Conservation (phyloP, 1,140 invertebrate species). For the Papilio machaon region DNA sequence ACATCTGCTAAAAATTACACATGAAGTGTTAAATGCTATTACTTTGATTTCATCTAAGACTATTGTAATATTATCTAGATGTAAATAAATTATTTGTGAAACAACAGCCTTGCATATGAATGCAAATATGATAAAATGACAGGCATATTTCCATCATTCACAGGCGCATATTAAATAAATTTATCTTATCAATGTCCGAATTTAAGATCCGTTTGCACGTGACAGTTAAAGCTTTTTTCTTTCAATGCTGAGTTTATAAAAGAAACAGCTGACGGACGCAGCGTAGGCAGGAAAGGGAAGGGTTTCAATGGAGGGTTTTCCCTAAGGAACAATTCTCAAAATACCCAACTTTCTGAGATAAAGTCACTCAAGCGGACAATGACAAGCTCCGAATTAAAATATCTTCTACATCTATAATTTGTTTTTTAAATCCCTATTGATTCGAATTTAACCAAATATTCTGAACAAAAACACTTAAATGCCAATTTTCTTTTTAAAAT, state of each 20-base stretch:
- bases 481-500: background rate
- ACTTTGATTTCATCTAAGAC: background rate
- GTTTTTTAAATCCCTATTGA: background rate
- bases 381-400: slow-evolving; percentile 17
- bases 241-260: slow-evolving; percentile 17
- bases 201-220: background rate
- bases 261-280: slow-evolving; percentile 20
- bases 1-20: background rate
- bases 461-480: background rate
- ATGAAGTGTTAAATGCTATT: background rate
- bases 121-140: too few species aligned
- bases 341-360: slow-evolving; percentile 17
- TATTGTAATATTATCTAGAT: too few species aligned
- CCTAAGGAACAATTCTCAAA: slow-evolving; percentile 22
- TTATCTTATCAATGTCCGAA: background rate
- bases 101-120: too few species aligned
- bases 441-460: background rate
- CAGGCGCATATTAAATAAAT: background rate
- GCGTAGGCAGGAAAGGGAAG: slow-evolving; percentile 14
- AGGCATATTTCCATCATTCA: too few species aligned
- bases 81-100: too few species aligned
- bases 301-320: slow-evolving; percentile 19
- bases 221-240: background rate
- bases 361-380: slow-evolving; percentile 9
- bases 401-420: background rate